These are phyloP conservation scores for Corynorhinus townsendii DNA, from an alignment of 2,113 vertebrate species.

Conservation along the genomic window DNA sequence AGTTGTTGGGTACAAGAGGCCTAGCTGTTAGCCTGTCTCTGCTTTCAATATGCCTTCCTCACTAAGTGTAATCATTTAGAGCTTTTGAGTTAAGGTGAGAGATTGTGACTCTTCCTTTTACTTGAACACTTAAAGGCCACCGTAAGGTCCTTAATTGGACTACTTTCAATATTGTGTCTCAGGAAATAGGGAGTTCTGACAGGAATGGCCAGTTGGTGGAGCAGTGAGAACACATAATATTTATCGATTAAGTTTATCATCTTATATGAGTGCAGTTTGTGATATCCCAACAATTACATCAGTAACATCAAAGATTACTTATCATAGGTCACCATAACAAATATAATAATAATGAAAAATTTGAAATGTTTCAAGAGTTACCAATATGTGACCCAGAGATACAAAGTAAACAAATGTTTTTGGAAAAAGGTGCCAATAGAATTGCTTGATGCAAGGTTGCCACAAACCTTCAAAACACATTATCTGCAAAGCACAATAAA, in stretches of 20 bases:
- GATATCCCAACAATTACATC: background rate
- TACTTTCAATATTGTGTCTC: background rate
- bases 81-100: background rate
- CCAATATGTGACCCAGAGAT: background rate
- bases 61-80: background rate
- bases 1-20: background rate
- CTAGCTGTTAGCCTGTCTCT: background rate
- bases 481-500: no score
- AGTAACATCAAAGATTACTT: background rate
- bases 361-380: background rate
- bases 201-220: background rate
- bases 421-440: background rate
- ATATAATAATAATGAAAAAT: background rate
- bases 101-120: background rate
- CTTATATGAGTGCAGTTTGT: no score
- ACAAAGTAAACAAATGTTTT: background rate
- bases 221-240: background rate
- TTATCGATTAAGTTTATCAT: background rate
- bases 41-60: background rate
- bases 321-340: background rate
- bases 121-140: background rate
- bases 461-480: background rate
- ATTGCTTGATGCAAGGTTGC: background rate
- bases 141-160: background rate
- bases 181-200: background rate